Conservation (phyloP, 2,888 invertebrate species). For the Nysson spinosus region DNA sequence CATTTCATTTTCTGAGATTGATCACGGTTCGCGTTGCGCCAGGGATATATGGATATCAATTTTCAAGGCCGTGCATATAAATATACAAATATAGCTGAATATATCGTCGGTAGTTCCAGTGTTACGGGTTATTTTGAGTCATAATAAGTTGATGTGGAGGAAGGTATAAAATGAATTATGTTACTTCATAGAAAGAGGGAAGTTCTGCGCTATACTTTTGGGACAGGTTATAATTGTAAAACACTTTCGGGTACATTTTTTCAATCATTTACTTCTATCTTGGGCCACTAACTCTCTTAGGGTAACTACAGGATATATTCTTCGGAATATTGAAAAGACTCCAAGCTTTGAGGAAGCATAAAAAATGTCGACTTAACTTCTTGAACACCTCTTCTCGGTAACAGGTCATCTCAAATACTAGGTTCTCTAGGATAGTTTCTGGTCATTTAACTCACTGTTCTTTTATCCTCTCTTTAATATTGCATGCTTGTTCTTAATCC, state of each 20-base stretch:
- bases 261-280: constrained; percentile 46
- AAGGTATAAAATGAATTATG: background rate
- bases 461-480: constrained; percentile 24
- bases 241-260: constrained; percentile 42
- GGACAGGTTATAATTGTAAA: constrained; percentile 26
- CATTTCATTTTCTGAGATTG: too few species aligned
- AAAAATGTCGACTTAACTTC: background rate
- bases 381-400: background rate
- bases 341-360: background rate
- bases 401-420: constrained; percentile 37
- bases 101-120: too few species aligned
- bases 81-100: too few species aligned
- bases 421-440: constrained; percentile 72
- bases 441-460: constrained; percentile 64
- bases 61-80: too few species aligned
- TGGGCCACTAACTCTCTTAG: constrained; percentile 74
- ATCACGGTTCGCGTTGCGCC: too few species aligned
- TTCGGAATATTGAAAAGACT: background rate
- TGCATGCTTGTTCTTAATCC: constrained; percentile 44
- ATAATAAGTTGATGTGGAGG: too few species aligned
- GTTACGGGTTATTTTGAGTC: too few species aligned
- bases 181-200: background rate
- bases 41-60: too few species aligned
- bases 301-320: constrained; percentile 43
- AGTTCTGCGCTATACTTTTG: constrained; percentile 19